These are phyloP conservation scores for Chironex yamaguchii DNA, from an alignment of 30 jellyfish, hydroid and myxozoan genomes.

Conservation along the genomic window DNA sequence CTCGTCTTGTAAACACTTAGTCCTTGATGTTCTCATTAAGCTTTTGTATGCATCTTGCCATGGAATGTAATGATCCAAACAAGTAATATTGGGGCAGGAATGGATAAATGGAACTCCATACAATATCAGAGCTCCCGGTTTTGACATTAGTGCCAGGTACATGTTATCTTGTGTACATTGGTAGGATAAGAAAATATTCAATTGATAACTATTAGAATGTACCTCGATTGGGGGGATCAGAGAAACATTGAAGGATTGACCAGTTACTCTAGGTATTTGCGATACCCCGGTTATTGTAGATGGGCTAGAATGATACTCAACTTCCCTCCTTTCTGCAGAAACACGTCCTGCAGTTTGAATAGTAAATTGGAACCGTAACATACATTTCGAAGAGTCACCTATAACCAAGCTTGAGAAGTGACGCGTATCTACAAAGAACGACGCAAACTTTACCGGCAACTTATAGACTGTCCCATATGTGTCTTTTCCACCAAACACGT, in stretches of 20 bases:
- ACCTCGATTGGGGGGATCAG: conserved; percentile 4
- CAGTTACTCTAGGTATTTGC: background rate
- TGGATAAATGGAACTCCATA: background rate
- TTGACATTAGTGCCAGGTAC: background rate
- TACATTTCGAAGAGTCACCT: too few species aligned
- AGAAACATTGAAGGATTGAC: background rate
- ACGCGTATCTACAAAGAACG: background rate
- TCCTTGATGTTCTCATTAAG: background rate
- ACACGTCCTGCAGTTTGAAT: too few species aligned
- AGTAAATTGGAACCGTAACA: too few species aligned
- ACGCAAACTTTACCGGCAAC: background rate
- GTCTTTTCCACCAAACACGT: background rate
- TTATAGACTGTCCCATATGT: too few species aligned
- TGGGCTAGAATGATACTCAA: background rate
- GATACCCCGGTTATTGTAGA: background rate
- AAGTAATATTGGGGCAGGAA: background rate
- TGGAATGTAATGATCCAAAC: background rate
- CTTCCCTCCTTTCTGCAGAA: too few species aligned
- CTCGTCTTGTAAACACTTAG: background rate
- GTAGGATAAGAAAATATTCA: background rate
- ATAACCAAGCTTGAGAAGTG: too few species aligned
- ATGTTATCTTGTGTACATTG: background rate
- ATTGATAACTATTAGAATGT: background rate
- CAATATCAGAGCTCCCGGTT: background rate
- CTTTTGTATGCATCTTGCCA: background rate